Evolutionary conservation across 2,113 vertebrate genomes (phyloP).

Genomic region (Pleuronectes platessa): DNA sequence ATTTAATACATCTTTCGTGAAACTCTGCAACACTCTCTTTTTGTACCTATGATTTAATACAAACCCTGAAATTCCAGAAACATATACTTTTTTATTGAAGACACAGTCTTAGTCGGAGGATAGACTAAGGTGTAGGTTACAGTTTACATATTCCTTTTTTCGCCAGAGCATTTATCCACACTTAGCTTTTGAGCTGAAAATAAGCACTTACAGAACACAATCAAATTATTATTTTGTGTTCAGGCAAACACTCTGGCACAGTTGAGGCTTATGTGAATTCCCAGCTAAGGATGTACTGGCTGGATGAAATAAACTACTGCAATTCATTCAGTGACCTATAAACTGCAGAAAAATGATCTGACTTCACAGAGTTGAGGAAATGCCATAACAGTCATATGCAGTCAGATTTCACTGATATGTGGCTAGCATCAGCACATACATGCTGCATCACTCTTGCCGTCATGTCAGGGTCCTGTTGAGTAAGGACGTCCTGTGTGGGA

Average conservation of each 20-base stretch:
- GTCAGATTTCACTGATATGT: slow-evolving; percentile 66
- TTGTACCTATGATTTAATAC: no score
- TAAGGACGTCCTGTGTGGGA: slow-evolving; percentile 54
- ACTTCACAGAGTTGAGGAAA: slow-evolving; percentile 59
- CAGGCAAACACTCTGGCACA: background rate
- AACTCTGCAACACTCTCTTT: no score
- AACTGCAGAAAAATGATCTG: background rate
- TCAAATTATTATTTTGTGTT: background rate
- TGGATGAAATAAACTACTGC: background rate
- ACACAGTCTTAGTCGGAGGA: background rate
- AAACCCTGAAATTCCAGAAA: background rate
- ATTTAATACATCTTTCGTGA: no score
- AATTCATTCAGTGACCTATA: background rate
- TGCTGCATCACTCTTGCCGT: slow-evolving; percentile 48
- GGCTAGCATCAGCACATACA: slow-evolving; percentile 18
- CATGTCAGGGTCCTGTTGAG: slow-evolving; percentile 41
- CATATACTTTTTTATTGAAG: background rate
- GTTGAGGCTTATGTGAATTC: background rate
- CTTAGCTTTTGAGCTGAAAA: no score
- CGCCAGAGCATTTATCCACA: background rate
- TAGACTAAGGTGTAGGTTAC: no score
- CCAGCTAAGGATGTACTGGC: background rate
- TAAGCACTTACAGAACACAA: no score
- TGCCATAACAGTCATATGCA: slow-evolving; percentile 63
- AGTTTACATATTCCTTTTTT: background rate